A percentile compares a stretch with the other conserved stretches of the same genome.
Evolutionary conservation across 2,797 vertebrate genomes (phyloP).

Genomic region (Chlorospingus semifuscus): DNA sequence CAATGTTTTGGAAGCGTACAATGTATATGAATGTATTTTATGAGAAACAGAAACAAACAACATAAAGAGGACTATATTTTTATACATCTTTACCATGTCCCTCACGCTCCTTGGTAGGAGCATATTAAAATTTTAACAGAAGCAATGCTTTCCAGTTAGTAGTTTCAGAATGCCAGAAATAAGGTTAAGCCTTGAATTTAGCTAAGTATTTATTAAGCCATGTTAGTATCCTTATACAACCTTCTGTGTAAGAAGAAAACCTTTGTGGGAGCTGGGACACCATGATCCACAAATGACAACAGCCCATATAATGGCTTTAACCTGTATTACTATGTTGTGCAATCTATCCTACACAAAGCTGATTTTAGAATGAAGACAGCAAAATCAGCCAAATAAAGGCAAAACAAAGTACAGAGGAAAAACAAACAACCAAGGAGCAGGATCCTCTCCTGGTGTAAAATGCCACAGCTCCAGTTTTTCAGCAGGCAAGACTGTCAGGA

Average conservation of each 20-base stretch:
- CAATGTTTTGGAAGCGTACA: not conserved
- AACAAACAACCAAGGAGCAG: not conserved
- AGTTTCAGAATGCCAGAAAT: constrained; percentile 33
- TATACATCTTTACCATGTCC: not conserved
- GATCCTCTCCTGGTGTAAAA: not conserved
- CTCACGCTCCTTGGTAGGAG: not conserved
- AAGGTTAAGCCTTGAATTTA: constrained; percentile 12
- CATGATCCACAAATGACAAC: not conserved
- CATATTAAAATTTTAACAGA: not conserved
- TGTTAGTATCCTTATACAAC: not conserved
- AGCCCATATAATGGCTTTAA: not conserved
- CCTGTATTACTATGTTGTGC: not conserved
- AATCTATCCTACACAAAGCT: not conserved
- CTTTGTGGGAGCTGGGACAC: not conserved
- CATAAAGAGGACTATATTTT: not conserved
- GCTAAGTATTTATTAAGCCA: not conserved
- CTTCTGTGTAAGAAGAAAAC: not conserved
- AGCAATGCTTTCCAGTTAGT: constrained; percentile 34
- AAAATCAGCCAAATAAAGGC: not conserved
- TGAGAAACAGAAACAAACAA: constrained; percentile 59
- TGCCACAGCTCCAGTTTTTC: not conserved
- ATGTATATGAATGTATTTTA: constrained; percentile 32
- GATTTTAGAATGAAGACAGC: not conserved
- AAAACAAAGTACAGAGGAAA: not conserved
- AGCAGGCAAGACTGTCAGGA: not conserved